These are phyloP conservation scores for Trachymyrmex cornetzi DNA, from an alignment of 1,140 invertebrate species.

Conservation along the genomic window DNA sequence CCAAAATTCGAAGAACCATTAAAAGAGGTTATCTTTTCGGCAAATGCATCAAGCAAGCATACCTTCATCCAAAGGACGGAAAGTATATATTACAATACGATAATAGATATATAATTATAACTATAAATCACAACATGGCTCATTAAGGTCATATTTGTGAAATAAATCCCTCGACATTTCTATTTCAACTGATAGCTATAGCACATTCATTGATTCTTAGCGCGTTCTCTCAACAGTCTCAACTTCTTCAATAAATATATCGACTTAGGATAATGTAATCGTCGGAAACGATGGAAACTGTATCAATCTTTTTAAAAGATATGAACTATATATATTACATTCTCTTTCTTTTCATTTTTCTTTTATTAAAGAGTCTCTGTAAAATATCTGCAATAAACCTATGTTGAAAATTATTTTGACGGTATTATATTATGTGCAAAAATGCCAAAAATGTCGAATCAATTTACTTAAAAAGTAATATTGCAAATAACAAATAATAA, in stretches of 20 bases:
- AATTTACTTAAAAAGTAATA: background rate
- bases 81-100: background rate
- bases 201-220: slow-evolving; percentile 1
- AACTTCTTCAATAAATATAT: background rate
- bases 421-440: background rate
- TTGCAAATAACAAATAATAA: background rate
- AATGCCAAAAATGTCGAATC: background rate
- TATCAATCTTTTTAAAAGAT: background rate
- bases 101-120: slow-evolving; percentile 6
- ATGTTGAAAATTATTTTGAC: background rate
- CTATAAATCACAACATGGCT: background rate
- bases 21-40: slow-evolving; percentile 27
- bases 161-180: background rate
- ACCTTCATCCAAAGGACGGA: background rate
- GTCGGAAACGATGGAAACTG: slow-evolving; percentile 1
- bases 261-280: background rate
- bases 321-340: background rate
- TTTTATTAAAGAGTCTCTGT: background rate
- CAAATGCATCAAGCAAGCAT: background rate
- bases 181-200: background rate
- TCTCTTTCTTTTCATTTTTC: background rate
- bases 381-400: background rate
- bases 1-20: slow-evolving; percentile 6
- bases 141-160: slow-evolving; percentile 29
- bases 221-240: background rate